Evolutionary conservation across 2,113 vertebrate species (phyloP).

Genomic region (Recurvirostra avosetta): DNA sequence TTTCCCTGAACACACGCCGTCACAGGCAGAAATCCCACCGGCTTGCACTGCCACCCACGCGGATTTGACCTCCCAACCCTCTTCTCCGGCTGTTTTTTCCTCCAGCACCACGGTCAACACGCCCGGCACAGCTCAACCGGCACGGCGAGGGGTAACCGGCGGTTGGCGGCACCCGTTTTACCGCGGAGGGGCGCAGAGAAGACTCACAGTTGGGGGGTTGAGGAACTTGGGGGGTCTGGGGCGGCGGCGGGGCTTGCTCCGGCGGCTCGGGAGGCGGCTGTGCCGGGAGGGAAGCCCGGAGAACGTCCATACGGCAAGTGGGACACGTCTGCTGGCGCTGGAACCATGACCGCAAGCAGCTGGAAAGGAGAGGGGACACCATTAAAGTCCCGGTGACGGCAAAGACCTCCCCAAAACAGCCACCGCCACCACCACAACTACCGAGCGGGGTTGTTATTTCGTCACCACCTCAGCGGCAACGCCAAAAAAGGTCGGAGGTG

Average conservation of each 20-base stretch:
- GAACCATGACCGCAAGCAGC: constrained; percentile 97
- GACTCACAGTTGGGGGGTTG: constrained; percentile 83
- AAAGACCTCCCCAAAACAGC: not conserved
- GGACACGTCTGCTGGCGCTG: constrained; percentile 97
- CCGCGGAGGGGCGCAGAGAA: no score
- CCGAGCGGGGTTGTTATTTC: no score
- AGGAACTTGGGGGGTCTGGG: constrained; percentile 67
- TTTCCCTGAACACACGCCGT: fast-evolving
- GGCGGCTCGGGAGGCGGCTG: constrained; percentile 75
- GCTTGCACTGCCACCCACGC: fast-evolving
- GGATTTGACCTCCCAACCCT: not conserved
- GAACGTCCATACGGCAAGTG: constrained; percentile 94
- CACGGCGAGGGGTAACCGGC: no score
- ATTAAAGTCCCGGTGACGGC: fast-evolving
- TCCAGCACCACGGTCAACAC: fast-evolving
- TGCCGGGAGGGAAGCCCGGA: constrained; percentile 83
- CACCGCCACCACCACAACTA: fast-evolving
- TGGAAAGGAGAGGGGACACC: not conserved
- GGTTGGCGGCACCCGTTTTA: fast-evolving
- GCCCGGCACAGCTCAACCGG: not conserved
- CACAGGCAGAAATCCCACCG: not conserved
- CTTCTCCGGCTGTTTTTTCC: not conserved
- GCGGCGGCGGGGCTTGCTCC: constrained; percentile 48
- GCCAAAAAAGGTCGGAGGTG: fast-evolving
- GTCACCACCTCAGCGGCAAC: not conserved